phyloP scores from a whole-genome alignment of 2,113 vertebrate genomes.

The Ciconia stormi region DNA sequence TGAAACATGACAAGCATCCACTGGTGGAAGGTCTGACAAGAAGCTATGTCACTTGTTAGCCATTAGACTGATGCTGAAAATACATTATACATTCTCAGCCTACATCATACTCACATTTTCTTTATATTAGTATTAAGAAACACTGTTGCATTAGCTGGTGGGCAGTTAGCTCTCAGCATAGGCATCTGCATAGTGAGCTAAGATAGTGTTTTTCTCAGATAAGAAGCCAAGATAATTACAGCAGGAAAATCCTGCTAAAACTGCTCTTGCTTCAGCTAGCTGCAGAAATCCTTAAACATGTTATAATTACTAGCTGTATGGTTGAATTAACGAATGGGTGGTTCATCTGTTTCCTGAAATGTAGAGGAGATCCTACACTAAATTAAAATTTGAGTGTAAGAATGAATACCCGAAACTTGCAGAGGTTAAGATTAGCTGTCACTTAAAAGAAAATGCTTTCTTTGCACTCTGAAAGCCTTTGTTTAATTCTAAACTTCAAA shows the following conservation, averaged over 20 bases:
- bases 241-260: constrained; percentile 54
- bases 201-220: constrained; percentile 8
- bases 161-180: neutral
- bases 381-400: neutral
- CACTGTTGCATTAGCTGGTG: neutral
- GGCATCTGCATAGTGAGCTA: neutral
- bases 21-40: neutral
- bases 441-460: neutral
- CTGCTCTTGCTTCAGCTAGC: constrained; percentile 39
- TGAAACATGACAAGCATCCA: neutral
- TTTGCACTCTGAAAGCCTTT: neutral
- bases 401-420: neutral
- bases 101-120: neutral
- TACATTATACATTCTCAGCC: neutral
- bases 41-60: neutral
- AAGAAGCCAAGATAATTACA: constrained; percentile 6
- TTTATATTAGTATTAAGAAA: neutral
- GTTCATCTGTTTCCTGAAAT: neutral
- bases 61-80: neutral
- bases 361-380: neutral
- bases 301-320: neutral
- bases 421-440: neutral
- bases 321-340: neutral
- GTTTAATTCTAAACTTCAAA: neutral
- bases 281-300: neutral